These are phyloP conservation scores for Adrianichthys oophorus DNA, from an alignment of 2,797 vertebrate species.

Conservation along the genomic window DNA sequence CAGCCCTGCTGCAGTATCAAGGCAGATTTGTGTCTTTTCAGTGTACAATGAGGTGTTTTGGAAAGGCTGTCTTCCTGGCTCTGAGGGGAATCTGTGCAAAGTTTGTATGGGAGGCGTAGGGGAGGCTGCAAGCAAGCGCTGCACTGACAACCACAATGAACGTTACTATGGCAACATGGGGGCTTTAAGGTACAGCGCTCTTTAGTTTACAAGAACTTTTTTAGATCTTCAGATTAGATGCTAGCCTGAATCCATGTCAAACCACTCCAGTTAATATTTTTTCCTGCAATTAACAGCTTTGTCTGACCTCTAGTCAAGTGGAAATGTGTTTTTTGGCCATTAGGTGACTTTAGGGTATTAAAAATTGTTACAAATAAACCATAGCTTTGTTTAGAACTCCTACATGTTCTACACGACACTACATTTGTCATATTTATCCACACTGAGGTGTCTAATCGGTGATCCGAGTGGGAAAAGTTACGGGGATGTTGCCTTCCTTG, in stretches of 20 bases:
- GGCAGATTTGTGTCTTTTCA: conserved; percentile 42
- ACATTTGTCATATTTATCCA: not conserved
- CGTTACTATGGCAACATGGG: conserved; percentile 92
- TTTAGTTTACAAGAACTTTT: conserved; percentile 3
- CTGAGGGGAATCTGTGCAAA: conserved; percentile 85
- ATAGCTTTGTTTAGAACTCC: not conserved
- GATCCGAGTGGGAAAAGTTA: conserved; percentile 86
- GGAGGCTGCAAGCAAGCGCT: conserved; percentile 82
- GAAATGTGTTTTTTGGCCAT: not conserved
- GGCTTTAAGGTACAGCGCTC: conserved; percentile 78
- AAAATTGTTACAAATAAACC: not conserved
- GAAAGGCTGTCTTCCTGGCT: conserved; percentile 91
- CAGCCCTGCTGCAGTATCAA: not conserved
- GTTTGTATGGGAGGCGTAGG: conserved; percentile 87
- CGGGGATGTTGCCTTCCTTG: conserved; percentile 89
- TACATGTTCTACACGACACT: not conserved
- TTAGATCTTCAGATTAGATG: not conserved
- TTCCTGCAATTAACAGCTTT: not conserved
- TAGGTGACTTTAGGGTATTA: not conserved
- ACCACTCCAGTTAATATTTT: not conserved
- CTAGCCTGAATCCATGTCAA: not conserved
- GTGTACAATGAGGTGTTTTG: conserved; percentile 86
- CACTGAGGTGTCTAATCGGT: conserved; percentile 86
- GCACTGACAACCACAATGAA: conserved; percentile 87
- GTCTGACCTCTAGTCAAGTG: too few relatives aligned